phyloP scores from a whole-genome alignment of 2,113 vertebrate genomes.

The Tragelaphus scriptus region DNA sequence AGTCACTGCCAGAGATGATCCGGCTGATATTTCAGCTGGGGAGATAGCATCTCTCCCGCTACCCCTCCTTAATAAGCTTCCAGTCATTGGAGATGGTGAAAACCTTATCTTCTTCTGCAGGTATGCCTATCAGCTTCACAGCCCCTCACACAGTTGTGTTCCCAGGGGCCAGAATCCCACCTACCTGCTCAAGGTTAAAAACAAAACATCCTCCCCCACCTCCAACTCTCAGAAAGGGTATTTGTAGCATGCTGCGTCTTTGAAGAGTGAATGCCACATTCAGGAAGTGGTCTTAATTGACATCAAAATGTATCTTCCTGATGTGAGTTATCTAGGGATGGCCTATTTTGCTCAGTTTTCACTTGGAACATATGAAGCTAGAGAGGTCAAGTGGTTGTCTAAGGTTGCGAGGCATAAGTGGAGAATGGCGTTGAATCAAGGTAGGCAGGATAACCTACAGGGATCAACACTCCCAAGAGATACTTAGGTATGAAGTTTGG shows the following conservation, averaged over 20 bases:
- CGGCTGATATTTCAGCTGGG: neutral
- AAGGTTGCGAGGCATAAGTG: neutral
- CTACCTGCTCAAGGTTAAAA: neutral
- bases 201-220: neutral
- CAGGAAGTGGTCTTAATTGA: neutral
- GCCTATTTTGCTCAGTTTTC: neutral
- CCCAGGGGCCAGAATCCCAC: neutral
- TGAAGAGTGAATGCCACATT: neutral
- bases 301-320: neutral
- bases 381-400: neutral
- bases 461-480: neutral
- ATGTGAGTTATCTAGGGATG: neutral
- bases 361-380: neutral
- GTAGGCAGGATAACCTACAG: neutral
- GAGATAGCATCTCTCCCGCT: constrained; percentile 33
- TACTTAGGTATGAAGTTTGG: neutral
- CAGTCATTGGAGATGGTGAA: neutral
- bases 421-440: neutral
- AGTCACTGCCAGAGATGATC: neutral
- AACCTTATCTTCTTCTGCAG: constrained; percentile 68
- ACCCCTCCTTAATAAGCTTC: constrained; percentile 42
- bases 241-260: neutral
- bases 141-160: neutral
- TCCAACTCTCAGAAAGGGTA: neutral
- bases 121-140: neutral